Conservation (phyloP, 2,113 vertebrate genomes). For the Pelusios castaneus region DNA sequence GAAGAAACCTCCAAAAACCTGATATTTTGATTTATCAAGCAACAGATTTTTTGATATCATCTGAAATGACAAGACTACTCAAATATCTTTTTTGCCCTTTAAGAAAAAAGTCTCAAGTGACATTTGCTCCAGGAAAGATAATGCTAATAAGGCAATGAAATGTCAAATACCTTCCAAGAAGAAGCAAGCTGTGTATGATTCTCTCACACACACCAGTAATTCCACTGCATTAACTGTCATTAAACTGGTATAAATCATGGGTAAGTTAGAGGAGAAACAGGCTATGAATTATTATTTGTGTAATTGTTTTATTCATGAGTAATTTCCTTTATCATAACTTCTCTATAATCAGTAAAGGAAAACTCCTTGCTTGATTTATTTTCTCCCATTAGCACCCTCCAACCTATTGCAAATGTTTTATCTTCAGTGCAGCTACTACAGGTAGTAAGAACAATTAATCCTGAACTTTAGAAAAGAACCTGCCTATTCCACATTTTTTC, state of each 20-base stretch:
- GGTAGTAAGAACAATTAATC: not conserved
- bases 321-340: not conserved
- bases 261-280: not conserved
- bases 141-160: constrained; percentile 10
- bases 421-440: not conserved
- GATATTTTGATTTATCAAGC: constrained; percentile 6
- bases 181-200: not conserved
- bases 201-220: not conserved
- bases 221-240: not conserved
- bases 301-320: not conserved
- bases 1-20: not conserved
- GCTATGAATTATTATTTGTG: not conserved
- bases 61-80: constrained; percentile 30
- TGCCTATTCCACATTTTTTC: not conserved
- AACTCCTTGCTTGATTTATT: not conserved
- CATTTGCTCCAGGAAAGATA: constrained; percentile 43
- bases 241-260: not conserved
- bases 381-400: not conserved
- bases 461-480: not conserved
- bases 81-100: not conserved
- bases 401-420: constrained; percentile 27
- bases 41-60: constrained; percentile 32
- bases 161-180: constrained; percentile 43
- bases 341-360: constrained; percentile 7
- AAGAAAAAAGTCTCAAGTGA: constrained; percentile 38